Evolutionary conservation across 2,888 invertebrate genomes (phyloP).

Genomic region (Prenolepis imparis): DNA sequence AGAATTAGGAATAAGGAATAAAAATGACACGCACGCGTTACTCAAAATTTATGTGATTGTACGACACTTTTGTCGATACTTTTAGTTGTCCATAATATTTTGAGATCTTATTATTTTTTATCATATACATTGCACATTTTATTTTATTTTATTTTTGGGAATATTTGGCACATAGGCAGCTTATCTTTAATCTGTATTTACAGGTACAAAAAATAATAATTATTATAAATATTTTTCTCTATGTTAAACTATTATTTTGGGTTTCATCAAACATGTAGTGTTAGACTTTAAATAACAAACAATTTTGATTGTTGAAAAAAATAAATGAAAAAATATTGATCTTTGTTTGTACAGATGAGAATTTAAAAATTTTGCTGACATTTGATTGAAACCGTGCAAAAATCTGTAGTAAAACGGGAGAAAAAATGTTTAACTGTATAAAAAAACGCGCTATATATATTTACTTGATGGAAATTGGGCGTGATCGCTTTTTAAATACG

Average conservation of each 20-base stretch:
- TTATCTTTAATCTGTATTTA: neutral
- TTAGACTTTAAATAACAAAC: neutral
- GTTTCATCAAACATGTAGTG: neutral
- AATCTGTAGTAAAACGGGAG: neutral
- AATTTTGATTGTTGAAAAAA: constrained; percentile 8
- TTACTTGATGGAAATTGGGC: constrained; percentile 5
- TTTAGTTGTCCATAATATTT: constrained; percentile 12
- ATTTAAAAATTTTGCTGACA: constrained; percentile 17
- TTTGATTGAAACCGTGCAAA: constrained; percentile 33
- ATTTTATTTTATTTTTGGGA: neutral
- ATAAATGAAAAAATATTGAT: neutral
- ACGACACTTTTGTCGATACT: constrained; percentile 3
- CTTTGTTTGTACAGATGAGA: neutral
- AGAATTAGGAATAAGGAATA: no score
- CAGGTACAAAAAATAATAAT: neutral
- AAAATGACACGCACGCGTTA: neutral
- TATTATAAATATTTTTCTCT: neutral
- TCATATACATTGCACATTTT: neutral
- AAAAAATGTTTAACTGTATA: neutral
- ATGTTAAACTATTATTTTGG: neutral
- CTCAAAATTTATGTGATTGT: constrained; percentile 9
- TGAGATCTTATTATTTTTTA: neutral
- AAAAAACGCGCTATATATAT: neutral
- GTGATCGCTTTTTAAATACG: constrained; percentile 5
- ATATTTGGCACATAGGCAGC: neutral